Evolutionary conservation across 2,888 invertebrate species (phyloP).

Genomic region (Heliconius ethilla): DNA sequence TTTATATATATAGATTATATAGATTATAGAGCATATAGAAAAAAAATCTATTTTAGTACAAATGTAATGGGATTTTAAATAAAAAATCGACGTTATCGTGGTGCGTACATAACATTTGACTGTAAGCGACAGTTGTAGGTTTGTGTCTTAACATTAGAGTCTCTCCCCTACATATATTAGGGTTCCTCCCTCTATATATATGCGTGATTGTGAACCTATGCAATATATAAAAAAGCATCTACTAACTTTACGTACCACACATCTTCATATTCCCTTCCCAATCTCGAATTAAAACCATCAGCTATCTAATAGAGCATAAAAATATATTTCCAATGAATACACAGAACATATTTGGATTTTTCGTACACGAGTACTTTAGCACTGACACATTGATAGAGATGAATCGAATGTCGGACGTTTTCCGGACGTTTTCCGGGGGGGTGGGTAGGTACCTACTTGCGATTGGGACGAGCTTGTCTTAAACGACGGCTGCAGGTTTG

Average conservation of each 20-base stretch:
- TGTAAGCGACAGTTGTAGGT: too few species aligned
- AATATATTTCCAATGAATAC: conserved; percentile 21
- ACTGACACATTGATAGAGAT: conserved; percentile 16
- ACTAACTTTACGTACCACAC: background rate
- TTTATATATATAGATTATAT: too few species aligned
- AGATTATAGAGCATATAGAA: too few species aligned
- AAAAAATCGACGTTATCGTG: too few species aligned
- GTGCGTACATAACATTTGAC: too few species aligned
- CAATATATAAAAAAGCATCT: background rate
- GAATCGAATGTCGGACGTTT: conserved; percentile 5
- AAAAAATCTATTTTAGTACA: too few species aligned
- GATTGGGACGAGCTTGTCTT: conserved; percentile 17
- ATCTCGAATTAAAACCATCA: background rate
- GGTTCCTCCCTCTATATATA: too few species aligned
- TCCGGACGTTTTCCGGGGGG: conserved; percentile 5
- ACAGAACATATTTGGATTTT: background rate
- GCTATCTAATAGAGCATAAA: background rate
- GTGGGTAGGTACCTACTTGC: background rate
- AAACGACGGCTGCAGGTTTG: background rate
- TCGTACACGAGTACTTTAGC: conserved; percentile 10
- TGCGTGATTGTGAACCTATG: too few species aligned
- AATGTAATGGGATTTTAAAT: too few species aligned
- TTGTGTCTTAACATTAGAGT: too few species aligned
- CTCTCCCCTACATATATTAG: too few species aligned
- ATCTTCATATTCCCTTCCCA: background rate